A percentile compares a stretch with the other conserved stretches of the same genome.
Evolutionary conservation across 1,140 invertebrate species (phyloP).

Genomic region (Lucilia cuprina): DNA sequence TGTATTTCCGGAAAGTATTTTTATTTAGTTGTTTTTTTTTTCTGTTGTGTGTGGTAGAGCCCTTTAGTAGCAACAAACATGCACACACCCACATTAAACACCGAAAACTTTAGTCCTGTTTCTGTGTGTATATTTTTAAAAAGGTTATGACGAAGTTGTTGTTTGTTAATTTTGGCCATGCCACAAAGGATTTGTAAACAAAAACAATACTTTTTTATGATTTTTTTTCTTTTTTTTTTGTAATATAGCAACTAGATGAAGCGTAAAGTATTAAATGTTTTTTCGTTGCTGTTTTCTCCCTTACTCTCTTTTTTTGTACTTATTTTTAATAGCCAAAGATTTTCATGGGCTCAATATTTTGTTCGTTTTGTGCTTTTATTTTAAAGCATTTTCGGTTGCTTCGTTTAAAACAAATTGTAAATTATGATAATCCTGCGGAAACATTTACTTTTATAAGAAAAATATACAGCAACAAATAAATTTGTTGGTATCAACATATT

Average conservation of each 20-base stretch:
- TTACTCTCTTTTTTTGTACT: background rate
- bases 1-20: background rate
- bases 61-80: background rate
- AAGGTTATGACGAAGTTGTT: slow-evolving; percentile 29
- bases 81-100: too few species aligned
- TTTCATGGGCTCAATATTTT: slow-evolving; percentile 1
- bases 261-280: slow-evolving; percentile 28
- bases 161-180: slow-evolving; percentile 26
- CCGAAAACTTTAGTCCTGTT: background rate
- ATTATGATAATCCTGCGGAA: slow-evolving; percentile 11
- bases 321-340: background rate
- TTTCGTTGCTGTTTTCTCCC: background rate
- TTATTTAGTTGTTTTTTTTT: background rate
- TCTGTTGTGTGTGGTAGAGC: too few species aligned
- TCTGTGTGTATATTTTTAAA: background rate
- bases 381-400: background rate
- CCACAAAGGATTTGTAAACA: slow-evolving; percentile 33
- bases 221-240: background rate
- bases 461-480: background rate
- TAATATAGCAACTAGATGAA: slow-evolving; percentile 25
- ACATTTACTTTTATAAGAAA: background rate
- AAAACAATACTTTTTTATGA: background rate
- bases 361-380: background rate
- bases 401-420: background rate
- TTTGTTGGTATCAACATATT: slow-evolving; percentile 5